Conservation (phyloP, 2,888 invertebrate genomes). For the Liodrosophila aerea region DNA sequence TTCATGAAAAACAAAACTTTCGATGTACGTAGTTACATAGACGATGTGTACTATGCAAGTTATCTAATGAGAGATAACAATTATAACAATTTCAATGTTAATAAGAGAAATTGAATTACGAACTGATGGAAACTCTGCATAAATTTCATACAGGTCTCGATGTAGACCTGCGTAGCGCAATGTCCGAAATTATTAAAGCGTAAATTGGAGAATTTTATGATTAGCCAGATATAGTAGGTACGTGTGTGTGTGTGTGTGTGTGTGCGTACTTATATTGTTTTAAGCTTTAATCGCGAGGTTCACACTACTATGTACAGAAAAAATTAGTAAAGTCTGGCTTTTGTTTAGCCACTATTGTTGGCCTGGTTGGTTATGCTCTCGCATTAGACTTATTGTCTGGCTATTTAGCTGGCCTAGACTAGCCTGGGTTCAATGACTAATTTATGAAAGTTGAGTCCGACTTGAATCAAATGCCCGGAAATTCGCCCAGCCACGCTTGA, state of each 20-base stretch:
- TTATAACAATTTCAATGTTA: no score
- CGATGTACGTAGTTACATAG: no score
- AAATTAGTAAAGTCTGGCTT: constrained; percentile 56
- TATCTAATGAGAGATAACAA: no score
- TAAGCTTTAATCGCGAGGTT: constrained; percentile 52
- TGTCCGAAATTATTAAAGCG: constrained; percentile 64
- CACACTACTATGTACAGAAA: constrained; percentile 67
- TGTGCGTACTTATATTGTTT: constrained; percentile 56
- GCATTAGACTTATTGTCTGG: constrained; percentile 47
- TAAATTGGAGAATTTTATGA: constrained; percentile 56
- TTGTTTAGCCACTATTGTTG: constrained; percentile 22
- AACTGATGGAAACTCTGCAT: no score
- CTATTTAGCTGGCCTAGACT: constrained; percentile 26
- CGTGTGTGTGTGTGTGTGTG: constrained; percentile 32
- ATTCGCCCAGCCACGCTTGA: constrained; percentile 13
- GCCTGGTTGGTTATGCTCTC: constrained; percentile 18
- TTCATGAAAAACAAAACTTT: no score
- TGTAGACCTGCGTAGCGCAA: constrained; percentile 30
- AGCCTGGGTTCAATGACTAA: constrained; percentile 71
- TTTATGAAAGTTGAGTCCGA: constrained; percentile 68
- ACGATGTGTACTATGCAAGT: no score
- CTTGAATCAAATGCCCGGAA: constrained; percentile 43
- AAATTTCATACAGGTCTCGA: no score
- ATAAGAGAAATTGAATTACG: no score
- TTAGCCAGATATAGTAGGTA: constrained; percentile 38